Percentiles rank a stretch among this genome's conserved stretches.
phyloP scores from a whole-genome alignment of 2,888 invertebrate species.

The Cataglyphis livida region DNA sequence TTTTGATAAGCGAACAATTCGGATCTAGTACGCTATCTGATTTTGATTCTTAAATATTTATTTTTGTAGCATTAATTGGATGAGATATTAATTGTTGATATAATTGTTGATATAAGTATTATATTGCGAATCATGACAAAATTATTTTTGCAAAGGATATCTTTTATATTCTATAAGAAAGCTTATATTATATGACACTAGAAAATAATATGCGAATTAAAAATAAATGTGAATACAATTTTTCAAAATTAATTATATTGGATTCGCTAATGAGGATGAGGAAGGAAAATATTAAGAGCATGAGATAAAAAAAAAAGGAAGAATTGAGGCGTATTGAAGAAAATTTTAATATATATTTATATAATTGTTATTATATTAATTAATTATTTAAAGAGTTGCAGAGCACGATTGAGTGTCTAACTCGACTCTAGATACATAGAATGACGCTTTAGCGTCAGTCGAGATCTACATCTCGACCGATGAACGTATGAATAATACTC shows the following conservation, averaged over 20 bases:
- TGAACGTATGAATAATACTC: constrained; percentile 23
- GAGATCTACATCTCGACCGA: constrained; percentile 34
- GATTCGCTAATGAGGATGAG: constrained; percentile 39
- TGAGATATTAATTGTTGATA: constrained; percentile 47
- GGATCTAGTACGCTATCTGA: constrained; percentile 36
- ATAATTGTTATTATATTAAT: constrained; percentile 76
- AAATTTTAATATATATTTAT: constrained; percentile 82
- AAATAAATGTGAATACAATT: constrained; percentile 17
- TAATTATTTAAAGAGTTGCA: constrained; percentile 70
- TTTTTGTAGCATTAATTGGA: constrained; percentile 25
- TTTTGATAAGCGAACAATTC: constrained; percentile 40
- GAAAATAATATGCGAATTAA: neutral
- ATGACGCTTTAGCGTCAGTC: constrained; percentile 9
- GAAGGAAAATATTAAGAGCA: constrained; percentile 39
- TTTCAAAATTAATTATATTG: constrained; percentile 42
- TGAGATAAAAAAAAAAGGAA: constrained; percentile 31
- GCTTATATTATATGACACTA: neutral
- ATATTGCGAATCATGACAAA: constrained; percentile 2
- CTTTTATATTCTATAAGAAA: neutral
- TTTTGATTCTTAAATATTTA: constrained; percentile 14
- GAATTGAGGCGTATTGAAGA: constrained; percentile 67
- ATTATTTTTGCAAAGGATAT: neutral
- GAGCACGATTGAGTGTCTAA: constrained; percentile 14
- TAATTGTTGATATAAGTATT: constrained; percentile 33
- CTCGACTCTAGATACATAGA: constrained; percentile 20